Conservation (phyloP, 1,140 invertebrate species). For the Drosophila arizonae region DNA sequence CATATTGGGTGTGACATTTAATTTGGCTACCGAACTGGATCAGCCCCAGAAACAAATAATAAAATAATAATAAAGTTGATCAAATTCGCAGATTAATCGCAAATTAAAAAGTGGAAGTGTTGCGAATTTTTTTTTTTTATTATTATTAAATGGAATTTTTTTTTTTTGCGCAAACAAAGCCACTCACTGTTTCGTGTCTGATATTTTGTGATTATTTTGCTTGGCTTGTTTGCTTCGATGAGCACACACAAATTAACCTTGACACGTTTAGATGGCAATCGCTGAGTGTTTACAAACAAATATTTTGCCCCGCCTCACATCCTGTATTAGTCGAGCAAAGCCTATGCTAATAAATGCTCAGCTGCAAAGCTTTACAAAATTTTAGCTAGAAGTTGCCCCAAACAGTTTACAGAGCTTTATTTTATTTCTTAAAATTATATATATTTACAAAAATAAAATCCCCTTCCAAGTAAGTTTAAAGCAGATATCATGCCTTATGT, state of each 20-base stretch:
- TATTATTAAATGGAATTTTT: too few species aligned
- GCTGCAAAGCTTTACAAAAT: neutral
- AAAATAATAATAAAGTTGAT: conserved; percentile 2
- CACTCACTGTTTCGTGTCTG: conserved; percentile 18
- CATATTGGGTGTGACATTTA: conserved; percentile 50
- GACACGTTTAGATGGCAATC: conserved; percentile 56
- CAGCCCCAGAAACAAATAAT: neutral
- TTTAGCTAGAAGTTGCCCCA: too few species aligned
- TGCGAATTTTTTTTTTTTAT: neutral
- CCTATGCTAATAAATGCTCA: neutral
- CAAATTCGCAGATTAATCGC: conserved; percentile 9
- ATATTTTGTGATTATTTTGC: conserved; percentile 36
- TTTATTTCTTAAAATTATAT: too few species aligned
- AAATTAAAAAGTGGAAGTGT: conserved; percentile 20
- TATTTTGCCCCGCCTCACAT: neutral
- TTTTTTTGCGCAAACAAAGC: conserved; percentile 15
- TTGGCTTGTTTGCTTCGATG: conserved; percentile 42
- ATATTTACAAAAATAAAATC: too few species aligned
- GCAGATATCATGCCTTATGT: neutral
- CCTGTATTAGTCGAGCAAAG: neutral
- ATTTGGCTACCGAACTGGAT: conserved; percentile 51
- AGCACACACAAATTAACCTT: conserved; percentile 60
- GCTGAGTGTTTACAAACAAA: conserved; percentile 47
- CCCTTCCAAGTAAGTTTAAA: neutral
- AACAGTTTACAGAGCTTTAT: too few species aligned